Percentiles rank a stretch among this genome's conserved stretches.
Conservation (phyloP, 1,140 invertebrate species). For the Drosophila tsacasi region DNA sequence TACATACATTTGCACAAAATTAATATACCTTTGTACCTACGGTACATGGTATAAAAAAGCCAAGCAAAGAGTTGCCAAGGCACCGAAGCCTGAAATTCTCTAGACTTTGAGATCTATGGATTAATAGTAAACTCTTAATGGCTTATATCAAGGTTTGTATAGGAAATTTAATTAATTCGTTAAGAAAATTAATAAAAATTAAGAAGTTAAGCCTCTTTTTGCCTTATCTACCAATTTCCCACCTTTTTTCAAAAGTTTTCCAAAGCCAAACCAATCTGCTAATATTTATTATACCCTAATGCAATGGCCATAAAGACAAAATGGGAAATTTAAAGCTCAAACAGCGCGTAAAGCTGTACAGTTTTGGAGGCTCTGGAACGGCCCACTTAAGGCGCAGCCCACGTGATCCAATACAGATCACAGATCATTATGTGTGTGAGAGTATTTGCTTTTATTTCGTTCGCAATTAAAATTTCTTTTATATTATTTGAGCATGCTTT, state of each 20-base stretch:
- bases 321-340: slow-evolving; percentile 44
- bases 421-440: slow-evolving; percentile 1
- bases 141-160: not conserved
- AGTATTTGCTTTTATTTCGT: slow-evolving; percentile 19
- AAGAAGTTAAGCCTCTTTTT: not conserved
- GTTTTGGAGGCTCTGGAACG: slow-evolving; percentile 30
- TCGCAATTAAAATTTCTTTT: slow-evolving; percentile 28
- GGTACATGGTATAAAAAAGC: too few species aligned
- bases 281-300: slow-evolving; percentile 29
- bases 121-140: not conserved
- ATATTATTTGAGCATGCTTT: not conserved
- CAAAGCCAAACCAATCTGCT: not conserved
- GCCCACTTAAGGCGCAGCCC: slow-evolving; percentile 36
- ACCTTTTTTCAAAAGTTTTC: too few species aligned
- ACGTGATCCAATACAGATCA: slow-evolving; percentile 21
- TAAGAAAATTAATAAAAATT: not conserved
- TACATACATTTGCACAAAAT: too few species aligned
- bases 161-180: not conserved
- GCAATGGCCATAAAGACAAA: slow-evolving; percentile 1
- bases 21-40: too few species aligned
- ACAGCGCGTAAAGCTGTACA: slow-evolving; percentile 32
- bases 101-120: not conserved
- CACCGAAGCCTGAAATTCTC: slow-evolving; percentile 49
- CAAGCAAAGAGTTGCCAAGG: slow-evolving; percentile 36
- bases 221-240: too few species aligned